Percentiles rank a stretch among this genome's conserved stretches.
phyloP scores from a whole-genome alignment of 2,888 invertebrate species.

The Arrhopalites spinosus region DNA sequence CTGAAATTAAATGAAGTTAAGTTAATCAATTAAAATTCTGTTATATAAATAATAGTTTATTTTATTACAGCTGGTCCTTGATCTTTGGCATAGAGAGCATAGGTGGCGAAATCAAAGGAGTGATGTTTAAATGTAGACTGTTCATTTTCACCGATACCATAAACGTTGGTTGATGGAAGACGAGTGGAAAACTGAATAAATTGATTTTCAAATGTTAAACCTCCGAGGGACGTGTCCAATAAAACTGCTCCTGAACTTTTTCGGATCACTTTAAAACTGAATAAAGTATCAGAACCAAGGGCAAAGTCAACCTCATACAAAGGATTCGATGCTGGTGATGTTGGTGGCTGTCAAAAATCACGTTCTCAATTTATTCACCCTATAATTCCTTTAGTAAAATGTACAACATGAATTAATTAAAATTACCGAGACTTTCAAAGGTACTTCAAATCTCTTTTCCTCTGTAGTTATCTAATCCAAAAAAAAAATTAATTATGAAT shows the following conservation, averaged over 20 bases:
- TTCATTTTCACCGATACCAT: constrained; percentile 62
- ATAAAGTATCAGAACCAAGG: constrained; percentile 35
- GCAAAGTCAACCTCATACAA: constrained; percentile 41
- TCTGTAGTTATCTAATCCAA: constrained; percentile 14
- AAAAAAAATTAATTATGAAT: background rate
- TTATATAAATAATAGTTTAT: background rate
- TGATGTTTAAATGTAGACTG: constrained; percentile 59
- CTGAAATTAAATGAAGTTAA: constrained; percentile 34
- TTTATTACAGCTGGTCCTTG: background rate
- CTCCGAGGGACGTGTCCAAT: constrained; percentile 58
- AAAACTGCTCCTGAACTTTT: constrained; percentile 40
- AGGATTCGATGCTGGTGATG: constrained; percentile 8
- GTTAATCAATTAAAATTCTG: background rate
- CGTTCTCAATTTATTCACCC: too few species aligned
- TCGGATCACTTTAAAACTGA: constrained; percentile 50
- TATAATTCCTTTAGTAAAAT: too few species aligned
- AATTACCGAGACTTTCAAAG: constrained; percentile 48
- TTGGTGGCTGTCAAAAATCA: constrained; percentile 45
- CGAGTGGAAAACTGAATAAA: constrained; percentile 60
- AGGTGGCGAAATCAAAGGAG: constrained; percentile 57
- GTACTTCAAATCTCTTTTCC: constrained; percentile 48
- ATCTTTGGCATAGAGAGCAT: constrained; percentile 57
- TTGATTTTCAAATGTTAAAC: constrained; percentile 61
- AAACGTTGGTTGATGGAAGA: constrained; percentile 59
- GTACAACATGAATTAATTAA: too few species aligned